phyloP scores from a whole-genome alignment of 1,140 invertebrate genomes.

The Drosophila ananassae region DNA sequence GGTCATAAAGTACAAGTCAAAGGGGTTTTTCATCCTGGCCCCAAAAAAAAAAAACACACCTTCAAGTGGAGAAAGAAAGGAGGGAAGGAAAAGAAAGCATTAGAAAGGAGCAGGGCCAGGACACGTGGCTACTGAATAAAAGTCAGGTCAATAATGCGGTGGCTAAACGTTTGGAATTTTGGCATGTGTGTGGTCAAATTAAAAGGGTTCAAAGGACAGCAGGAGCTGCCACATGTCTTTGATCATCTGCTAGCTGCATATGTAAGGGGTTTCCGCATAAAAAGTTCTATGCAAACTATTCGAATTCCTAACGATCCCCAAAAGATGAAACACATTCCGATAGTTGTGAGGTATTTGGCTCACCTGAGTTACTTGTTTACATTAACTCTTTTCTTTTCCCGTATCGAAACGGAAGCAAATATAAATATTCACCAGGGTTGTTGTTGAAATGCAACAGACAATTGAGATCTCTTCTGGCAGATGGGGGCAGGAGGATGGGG shows the following conservation, averaged over 20 bases:
- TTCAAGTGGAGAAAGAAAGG: slow-evolving; percentile 7
- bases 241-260: slow-evolving; percentile 34
- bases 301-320: background rate
- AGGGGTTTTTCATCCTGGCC: slow-evolving; percentile 49
- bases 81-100: slow-evolving; percentile 34
- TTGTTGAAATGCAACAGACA: slow-evolving; percentile 52
- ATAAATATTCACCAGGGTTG: slow-evolving; percentile 71
- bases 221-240: slow-evolving; percentile 11
- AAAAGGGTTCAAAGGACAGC: slow-evolving; percentile 24
- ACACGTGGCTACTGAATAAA: slow-evolving; percentile 47
- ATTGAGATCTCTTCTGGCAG: slow-evolving; percentile 2
- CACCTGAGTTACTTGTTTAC: slow-evolving; percentile 33
- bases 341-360: background rate
- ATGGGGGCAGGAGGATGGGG: background rate
- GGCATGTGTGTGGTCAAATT: slow-evolving; percentile 34
- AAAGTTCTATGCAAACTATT: slow-evolving; percentile 23
- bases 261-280: slow-evolving; percentile 17
- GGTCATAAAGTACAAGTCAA: slow-evolving; percentile 76
- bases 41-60: slow-evolving; percentile 13
- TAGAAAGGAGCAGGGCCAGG: slow-evolving; percentile 40
- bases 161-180: slow-evolving; percentile 39
- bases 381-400: slow-evolving; percentile 8
- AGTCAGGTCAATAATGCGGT: slow-evolving; percentile 50
- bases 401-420: slow-evolving; percentile 25
- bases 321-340: slow-evolving; percentile 10